Evolutionary conservation across 2,888 invertebrate genomes (phyloP), one percentile per base, ranked within the genome.

Genomic region (Pimpla rufipes): DNA sequence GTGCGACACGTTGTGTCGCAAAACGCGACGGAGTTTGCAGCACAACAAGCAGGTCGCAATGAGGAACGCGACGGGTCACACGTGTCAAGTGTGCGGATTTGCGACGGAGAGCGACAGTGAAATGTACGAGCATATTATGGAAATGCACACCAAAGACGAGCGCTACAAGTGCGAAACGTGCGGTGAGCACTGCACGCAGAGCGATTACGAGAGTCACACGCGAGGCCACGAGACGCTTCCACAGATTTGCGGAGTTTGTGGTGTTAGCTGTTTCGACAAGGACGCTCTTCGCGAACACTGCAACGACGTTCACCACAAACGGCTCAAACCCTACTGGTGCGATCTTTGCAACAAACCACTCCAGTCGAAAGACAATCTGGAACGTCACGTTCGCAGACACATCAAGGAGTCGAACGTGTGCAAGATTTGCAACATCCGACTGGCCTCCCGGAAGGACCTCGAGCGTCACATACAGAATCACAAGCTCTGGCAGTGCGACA

Each of bases 231-330:
- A 55, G 45, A 13, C 73, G 10, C 77, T 78, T 16, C 78, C 75
- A 6, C 80, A 74, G 7, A 77, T 70, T 6, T 83, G 85, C 42
- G 70, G 83, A 16, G 29, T 83, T 10, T 85, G 85, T 52, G 79
- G 79, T 18, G 13, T 67, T 18, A 37, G 79, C n/a, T 79, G 62
- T 59, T 55, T 55, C 23, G 74, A 71, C 78, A 84, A 47, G 47
- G 74, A 67, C 23, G 68, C 77, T 4, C 82, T 85, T 45, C 79
- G 59, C n/a, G 66, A 45, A 13, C 85, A 85, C 68, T 74, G 37
- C 1, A 50, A 77, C 23, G 68, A 79, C 18, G 76, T 37, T 45
- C 85, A 85, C 70, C 64, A 50, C 1, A n/a, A 45, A 6, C 79
- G 79, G 11, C 29, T 50, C 1, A 79, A 79, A 21, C 23, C 50